Evolutionary conservation across 2,113 vertebrate genomes (phyloP).

Genomic region (Speoplatyrhinus poulsoni): DNA sequence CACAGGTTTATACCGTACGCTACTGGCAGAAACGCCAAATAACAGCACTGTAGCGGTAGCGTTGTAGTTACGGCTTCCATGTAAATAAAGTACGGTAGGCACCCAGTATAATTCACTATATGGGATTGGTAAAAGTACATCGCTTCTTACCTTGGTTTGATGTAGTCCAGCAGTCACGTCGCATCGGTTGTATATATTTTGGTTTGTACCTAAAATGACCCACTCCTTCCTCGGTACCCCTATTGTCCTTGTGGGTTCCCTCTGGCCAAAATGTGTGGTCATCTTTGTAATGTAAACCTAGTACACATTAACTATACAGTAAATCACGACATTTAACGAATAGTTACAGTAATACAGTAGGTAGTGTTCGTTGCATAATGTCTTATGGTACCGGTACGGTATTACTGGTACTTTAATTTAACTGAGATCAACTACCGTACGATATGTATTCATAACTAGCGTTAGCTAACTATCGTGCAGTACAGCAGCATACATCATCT

Average conservation of each 20-base stretch:
- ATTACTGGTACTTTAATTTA: too few species aligned
- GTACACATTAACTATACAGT: not conserved
- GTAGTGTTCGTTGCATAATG: too few species aligned
- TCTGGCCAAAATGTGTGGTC: constrained; percentile 33
- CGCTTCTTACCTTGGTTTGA: constrained; percentile 69
- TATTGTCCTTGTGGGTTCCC: not conserved
- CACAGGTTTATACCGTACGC: too few species aligned
- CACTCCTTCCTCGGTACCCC: constrained; percentile 40
- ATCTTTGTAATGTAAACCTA: constrained; percentile 21
- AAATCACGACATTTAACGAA: not conserved
- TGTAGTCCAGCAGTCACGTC: constrained; percentile 17
- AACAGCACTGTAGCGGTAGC: too few species aligned
- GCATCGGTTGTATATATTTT: not conserved
- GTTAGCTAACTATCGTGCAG: too few species aligned
- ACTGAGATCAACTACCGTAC: too few species aligned
- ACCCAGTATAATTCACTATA: not conserved
- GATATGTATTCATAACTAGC: too few species aligned
- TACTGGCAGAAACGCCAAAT: too few species aligned
- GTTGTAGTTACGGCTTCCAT: not conserved
- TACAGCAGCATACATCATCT: too few species aligned
- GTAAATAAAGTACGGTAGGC: not conserved
- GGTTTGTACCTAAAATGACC: constrained; percentile 40
- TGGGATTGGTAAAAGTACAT: not conserved
- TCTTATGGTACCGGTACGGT: too few species aligned
- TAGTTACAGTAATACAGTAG: too few species aligned